Conservation (phyloP, 1,140 invertebrate species). For the Drosophila murphyi region DNA sequence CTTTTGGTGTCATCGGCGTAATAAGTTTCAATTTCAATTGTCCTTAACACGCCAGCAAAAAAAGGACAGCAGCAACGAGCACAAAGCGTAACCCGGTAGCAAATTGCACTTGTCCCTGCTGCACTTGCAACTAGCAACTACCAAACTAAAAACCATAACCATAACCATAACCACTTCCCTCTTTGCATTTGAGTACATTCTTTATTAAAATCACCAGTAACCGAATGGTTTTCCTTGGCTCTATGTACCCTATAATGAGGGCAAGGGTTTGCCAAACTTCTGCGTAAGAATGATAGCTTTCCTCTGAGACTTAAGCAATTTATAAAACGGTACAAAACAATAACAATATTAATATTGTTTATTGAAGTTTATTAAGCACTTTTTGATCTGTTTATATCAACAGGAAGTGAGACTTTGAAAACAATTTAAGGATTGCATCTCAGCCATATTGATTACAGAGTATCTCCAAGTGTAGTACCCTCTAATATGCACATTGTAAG, state of each 20-base stretch:
- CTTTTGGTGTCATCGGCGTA: slow-evolving; percentile 51
- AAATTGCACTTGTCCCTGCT: slow-evolving; percentile 16
- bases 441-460: background rate
- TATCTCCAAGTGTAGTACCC: slow-evolving; percentile 7
- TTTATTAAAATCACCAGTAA: slow-evolving; percentile 60
- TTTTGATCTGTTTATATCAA: background rate
- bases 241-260: background rate
- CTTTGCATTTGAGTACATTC: slow-evolving; percentile 44
- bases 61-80: slow-evolving; percentile 36
- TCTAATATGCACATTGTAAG: too few relatives aligned
- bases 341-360: background rate
- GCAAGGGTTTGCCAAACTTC: background rate
- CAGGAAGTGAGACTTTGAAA: background rate
- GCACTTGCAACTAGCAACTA: background rate
- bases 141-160: slow-evolving; percentile 9
- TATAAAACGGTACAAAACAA: too few relatives aligned
- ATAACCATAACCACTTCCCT: slow-evolving; percentile 35
- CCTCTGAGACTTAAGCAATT: too few relatives aligned
- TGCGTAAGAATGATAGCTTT: too few relatives aligned
- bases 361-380: background rate
- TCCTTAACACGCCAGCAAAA: slow-evolving; percentile 42
- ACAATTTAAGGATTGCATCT: background rate
- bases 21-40: slow-evolving; percentile 80
- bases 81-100: slow-evolving; percentile 2
- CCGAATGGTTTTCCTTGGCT: slow-evolving; percentile 3